phyloP scores from a whole-genome alignment of 2,797 vertebrate genomes.

The Propithecus perrieri region DNA sequence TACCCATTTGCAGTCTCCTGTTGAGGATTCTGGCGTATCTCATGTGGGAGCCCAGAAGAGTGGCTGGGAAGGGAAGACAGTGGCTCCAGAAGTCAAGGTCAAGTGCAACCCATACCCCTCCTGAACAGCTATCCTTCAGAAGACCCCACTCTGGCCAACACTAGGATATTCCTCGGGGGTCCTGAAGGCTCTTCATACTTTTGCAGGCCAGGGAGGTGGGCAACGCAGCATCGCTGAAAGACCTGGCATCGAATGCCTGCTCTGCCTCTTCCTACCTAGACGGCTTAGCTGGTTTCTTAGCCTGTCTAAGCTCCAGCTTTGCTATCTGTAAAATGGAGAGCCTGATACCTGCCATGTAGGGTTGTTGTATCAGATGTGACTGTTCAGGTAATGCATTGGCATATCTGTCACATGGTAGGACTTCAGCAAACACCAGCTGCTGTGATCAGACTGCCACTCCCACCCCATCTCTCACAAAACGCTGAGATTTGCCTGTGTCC shows the following conservation, averaged over 20 bases:
- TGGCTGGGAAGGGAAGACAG: not conserved
- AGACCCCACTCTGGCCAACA: not conserved
- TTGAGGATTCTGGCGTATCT: not conserved
- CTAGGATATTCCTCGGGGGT: not conserved
- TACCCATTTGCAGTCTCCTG: not conserved
- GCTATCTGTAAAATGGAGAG: not conserved
- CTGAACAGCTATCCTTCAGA: not conserved
- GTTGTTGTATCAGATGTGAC: not conserved
- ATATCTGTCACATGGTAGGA: not conserved
- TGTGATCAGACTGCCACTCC: not conserved
- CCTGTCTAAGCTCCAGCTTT: not conserved
- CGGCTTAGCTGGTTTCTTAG: not conserved
- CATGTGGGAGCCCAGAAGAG: not conserved
- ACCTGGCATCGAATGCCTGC: not conserved
- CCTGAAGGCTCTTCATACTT: not conserved
- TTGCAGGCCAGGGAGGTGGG: not conserved
- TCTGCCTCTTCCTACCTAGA: not conserved
- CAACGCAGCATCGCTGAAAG: not conserved
- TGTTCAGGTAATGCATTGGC: not conserved
- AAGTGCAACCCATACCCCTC: not conserved
- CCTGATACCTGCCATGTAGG: not conserved
- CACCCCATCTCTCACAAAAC: not conserved
- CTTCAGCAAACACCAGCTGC: not conserved
- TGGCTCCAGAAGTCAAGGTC: not conserved
- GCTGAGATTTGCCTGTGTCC: not conserved